Evolutionary conservation across 2,888 invertebrate genomes (phyloP), one percentile per base, ranked within the genome.

Genomic region (Cacoxenus indagator): DNA sequence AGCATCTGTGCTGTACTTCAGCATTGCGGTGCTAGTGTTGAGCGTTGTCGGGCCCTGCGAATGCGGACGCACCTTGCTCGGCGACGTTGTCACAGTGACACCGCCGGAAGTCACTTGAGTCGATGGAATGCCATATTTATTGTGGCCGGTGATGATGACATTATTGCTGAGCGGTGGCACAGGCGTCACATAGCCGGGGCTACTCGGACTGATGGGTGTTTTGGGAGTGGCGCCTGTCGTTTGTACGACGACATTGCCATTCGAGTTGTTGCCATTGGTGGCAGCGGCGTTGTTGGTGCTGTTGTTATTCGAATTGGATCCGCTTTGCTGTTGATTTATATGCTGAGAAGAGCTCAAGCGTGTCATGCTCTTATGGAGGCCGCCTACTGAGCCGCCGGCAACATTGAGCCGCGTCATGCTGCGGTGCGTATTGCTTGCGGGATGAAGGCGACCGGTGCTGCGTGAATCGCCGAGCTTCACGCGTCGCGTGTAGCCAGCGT

Each of bases 311-410:
- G 81, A 79, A 68, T 78, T 85, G n/a, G 84, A 81, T 65, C 89
- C 89, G n/a, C 78, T 81, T 1, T 82, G 79, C 65, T 90, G 90
- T 68, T 90, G 90, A 84, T 93, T 93, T 76, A 93, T 93, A 85
- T 93, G 92, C 84, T 94, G 93, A 48, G 94, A 94, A 14, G 93
- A 93, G 71, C 94, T 94, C 70, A 95, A 86, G 46, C 94, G 90
- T 8, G 94, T 94, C 94, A 95, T 94, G 85, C 94, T 94, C 85
- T 94, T 94, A 85, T 94, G 94, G 4, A 94, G 89, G 0, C 94
- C 94, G 8, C 93, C 93, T 14, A 94, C 93, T 0, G 93, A 93
- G 17, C 93, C 93, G 45, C 92, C 92, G 68, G 92, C 92, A 68
- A 93, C 91, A 86, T 94, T 94, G 19, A 95, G 90, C 54, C 94